A percentile compares a stretch with the other conserved stretches of the same genome.
Conservation (phyloP, 2,888 invertebrate genomes). For the Panzeria rudis region DNA sequence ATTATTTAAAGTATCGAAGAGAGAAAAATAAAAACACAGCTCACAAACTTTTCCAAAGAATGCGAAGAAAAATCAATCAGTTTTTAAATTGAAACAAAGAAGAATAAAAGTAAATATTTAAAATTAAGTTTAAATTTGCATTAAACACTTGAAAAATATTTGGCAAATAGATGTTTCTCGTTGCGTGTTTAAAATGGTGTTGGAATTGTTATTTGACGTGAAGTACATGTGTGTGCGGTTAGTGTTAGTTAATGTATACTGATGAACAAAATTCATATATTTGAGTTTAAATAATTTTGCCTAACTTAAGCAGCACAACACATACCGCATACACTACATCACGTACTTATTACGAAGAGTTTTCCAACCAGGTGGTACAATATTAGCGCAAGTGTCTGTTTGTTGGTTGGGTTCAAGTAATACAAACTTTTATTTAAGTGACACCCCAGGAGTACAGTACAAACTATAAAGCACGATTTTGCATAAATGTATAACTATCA, state of each 20-base stretch:
- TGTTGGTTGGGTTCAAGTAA: slow-evolving; percentile 1
- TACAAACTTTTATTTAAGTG: slow-evolving; percentile 45
- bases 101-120: slow-evolving; percentile 8
- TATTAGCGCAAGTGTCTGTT: slow-evolving; percentile 12
- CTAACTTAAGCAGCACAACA: slow-evolving; percentile 3
- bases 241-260: neutral
- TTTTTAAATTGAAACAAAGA: neutral
- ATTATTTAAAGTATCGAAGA: neutral
- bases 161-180: slow-evolving; percentile 27
- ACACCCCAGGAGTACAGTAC: slow-evolving; percentile 30
- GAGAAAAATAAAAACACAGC: neutral
- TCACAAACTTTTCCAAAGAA: neutral
- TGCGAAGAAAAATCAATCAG: neutral
- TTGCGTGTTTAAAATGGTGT: slow-evolving; percentile 7
- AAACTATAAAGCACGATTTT: neutral
- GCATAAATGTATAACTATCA: slow-evolving; percentile 1
- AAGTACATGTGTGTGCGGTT: neutral
- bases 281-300: slow-evolving; percentile 12
- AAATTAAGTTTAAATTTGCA: neutral
- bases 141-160: slow-evolving; percentile 26
- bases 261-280: neutral
- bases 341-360: slow-evolving; percentile 59
- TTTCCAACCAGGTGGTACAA: slow-evolving; percentile 53
- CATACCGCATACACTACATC: slow-evolving; percentile 37
- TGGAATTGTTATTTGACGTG: neutral